These are phyloP conservation scores for Orientallactaga sibirica DNA, from an alignment of 2,797 vertebrate genomes.

Conservation along the genomic window DNA sequence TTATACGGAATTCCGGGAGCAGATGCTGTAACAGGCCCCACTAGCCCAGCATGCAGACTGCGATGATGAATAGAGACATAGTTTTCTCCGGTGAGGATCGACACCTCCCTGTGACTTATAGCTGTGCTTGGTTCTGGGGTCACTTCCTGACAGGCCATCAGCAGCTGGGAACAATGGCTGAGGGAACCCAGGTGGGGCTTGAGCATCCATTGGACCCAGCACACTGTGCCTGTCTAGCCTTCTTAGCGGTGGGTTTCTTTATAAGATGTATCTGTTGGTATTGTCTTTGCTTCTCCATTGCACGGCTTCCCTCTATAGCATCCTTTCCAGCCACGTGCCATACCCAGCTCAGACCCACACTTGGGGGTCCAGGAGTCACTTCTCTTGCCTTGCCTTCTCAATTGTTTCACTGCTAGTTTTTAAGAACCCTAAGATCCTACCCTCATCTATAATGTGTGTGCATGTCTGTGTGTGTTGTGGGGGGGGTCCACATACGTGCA, in stretches of 20 bases:
- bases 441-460: background rate
- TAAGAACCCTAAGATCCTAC: background rate
- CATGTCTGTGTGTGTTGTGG: no score
- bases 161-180: background rate
- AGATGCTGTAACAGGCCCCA: no score
- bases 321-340: background rate
- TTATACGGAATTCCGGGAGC: background rate
- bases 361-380: background rate
- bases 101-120: background rate
- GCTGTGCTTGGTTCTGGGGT: background rate
- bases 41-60: background rate
- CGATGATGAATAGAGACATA: background rate
- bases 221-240: background rate
- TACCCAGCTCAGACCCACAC: background rate
- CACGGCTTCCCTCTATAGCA: background rate
- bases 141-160: background rate
- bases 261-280: background rate
- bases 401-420: background rate
- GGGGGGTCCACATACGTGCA: no score
- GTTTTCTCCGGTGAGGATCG: background rate
- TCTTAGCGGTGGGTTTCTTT: background rate
- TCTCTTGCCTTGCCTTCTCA: conserved; percentile 25
- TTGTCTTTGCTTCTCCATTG: background rate
- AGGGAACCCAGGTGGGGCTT: background rate
- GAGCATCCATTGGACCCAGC: background rate